Evolutionary conservation across 2,113 vertebrate genomes (phyloP), one percentile per base, ranked within the genome.

Genomic region (Trinectes maculatus): DNA sequence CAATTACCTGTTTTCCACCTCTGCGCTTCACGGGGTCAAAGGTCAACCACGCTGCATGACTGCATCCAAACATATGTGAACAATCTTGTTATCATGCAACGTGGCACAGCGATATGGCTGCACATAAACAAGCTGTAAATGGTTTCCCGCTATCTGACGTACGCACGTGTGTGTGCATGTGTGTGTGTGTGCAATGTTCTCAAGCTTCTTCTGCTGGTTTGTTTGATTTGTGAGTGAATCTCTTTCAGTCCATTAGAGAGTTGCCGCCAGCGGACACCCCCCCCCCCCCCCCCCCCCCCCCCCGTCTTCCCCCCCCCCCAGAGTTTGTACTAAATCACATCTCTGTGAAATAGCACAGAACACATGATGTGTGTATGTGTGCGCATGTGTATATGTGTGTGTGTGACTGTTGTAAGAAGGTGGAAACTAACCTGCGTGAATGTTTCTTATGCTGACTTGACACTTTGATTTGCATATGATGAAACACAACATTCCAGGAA

Each of bases 211-310:
- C 71, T 5, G 31, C 70, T 80, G 58, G 71, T 80, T 80, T 80
- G 85, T 79, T 80, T 87, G 80, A 86, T 82, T 87, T 77, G 77
- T 1, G 53, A 75, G 57, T 57, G 74, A 86, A 84, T 86, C 61
- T 79, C 60, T 86, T 86, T 75, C 76, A 76, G 71, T 81, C 87
- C 80, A 85, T 87, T 89, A 85, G 76, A 71, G 84, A 59, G 57
- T 46, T 12, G 72, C 65, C 36, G 46, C 77, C 66, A 63, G 64
- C 66, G 73, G 88, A 90, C 86, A 84, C 59, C 64, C 69, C 48
- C 72, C 74, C 62, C 67, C 86, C 86, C 59, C 64, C 69, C 48
- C 72, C 74, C 62, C 67, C 86, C 86, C 59, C 64, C 69, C 48
- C 72, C 74, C 62, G n/a, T n/a, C n/a, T n/a, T n/a, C n/a, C 86